These are phyloP conservation scores for Coptodon bakossiorum DNA, from an alignment of 2,113 vertebrate genomes.

Conservation along the genomic window DNA sequence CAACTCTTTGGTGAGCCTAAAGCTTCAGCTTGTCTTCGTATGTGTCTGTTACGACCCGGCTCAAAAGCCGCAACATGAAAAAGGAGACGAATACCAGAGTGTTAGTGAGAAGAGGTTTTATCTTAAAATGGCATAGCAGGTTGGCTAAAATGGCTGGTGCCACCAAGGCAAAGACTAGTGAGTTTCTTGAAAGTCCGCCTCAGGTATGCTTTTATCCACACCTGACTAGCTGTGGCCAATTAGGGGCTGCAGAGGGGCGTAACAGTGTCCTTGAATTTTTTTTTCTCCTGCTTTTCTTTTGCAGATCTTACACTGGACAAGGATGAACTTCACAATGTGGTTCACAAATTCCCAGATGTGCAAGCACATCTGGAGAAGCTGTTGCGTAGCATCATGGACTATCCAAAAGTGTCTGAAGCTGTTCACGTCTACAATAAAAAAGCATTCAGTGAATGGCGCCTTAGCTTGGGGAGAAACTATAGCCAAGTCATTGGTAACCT, in stretches of 20 bases:
- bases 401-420: conserved; percentile 78
- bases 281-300: conserved; percentile 16
- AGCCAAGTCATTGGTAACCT: conserved; percentile 82
- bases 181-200: background rate
- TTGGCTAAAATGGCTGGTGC: background rate
- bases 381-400: conserved; percentile 79
- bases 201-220: background rate
- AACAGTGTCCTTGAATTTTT: background rate
- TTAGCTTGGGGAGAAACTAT: conserved; percentile 80
- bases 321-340: conserved; percentile 84
- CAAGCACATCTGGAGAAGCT: conserved; percentile 74
- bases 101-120: background rate
- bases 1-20: conserved; percentile 85
- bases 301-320: conserved; percentile 83
- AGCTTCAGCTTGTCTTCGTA: background rate
- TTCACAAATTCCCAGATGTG: conserved; percentile 69
- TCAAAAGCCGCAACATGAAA: background rate
- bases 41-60: background rate
- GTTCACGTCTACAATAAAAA: conserved; percentile 86
- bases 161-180: background rate
- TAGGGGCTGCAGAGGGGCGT: background rate
- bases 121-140: background rate
- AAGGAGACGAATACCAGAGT: background rate
- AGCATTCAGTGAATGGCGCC: conserved; percentile 81
- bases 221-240: background rate